Evolutionary conservation across 2,113 vertebrate genomes (phyloP), one percentile per base, ranked within the genome.

Genomic region (Steatornis caripensis): DNA sequence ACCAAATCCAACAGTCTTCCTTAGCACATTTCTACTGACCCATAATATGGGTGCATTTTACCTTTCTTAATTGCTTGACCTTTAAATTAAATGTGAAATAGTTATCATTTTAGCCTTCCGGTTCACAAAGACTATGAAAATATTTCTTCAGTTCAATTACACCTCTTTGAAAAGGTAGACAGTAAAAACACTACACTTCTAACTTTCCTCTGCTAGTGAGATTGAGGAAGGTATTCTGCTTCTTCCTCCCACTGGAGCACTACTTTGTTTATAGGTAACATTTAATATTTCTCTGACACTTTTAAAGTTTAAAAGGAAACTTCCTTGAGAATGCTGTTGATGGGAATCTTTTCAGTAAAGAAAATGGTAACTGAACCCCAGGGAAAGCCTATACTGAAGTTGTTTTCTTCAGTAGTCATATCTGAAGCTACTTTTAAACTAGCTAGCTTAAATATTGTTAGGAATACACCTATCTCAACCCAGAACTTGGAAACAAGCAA

Each of bases 41-140:
- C 23, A 57, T 34, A 30, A 48, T 22, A 68, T 30, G 21, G 27
- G 12, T 0, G 1, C 7, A 22, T 85, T 89, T 81, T 60, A 68
- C 19, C 39, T 32, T 78, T 87, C 85, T 89, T 22, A 68, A 82
- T 37, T 45, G 23, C 24, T 87, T 96, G 53, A 84, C 72, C 70
- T 95, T 93, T 89, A 37, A 84, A 77, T 54, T 74, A 78, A 81
- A 87, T 72, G n/a, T 87, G 92, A 87, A 90, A 84, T 43, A 90
- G 26, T 66, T 87, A 69, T 3, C 34, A 45, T 87, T 91, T 87
- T 81, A n/a, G 10, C n/a, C 9, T 64, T 71, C 23, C 17, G 3
- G 0, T 66, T 91, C 55, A 34, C 24, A 84, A 27, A 41, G 45
- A 36, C 13, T 68, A 84, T 41, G 57, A 36, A 95, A 91, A 21